Conservation (phyloP, 2,888 invertebrate species). For the Myopa tessellatipennis region DNA sequence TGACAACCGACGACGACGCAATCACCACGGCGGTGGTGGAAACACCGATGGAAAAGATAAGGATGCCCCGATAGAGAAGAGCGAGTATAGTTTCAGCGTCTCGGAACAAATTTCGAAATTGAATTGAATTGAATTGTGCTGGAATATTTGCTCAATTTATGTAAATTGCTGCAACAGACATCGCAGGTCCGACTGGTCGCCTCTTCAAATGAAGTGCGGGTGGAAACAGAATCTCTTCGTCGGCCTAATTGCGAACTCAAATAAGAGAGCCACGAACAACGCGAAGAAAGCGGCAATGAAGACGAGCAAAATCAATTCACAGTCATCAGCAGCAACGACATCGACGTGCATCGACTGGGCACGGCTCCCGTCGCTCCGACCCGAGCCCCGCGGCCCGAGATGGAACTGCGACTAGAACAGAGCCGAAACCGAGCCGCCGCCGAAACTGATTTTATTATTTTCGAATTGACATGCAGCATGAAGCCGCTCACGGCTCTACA, state of each 20-base stretch:
- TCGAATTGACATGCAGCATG: conserved; percentile 1
- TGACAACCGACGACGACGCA: conserved; percentile 28
- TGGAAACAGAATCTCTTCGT: conserved; percentile 31
- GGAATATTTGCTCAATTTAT: conserved; percentile 56
- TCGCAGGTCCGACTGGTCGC: conserved; percentile 19
- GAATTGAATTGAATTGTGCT: conserved; percentile 37
- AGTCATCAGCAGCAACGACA: not conserved
- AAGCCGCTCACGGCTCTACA: not conserved
- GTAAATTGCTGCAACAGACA: conserved; percentile 64
- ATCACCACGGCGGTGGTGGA: not conserved
- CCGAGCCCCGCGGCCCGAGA: not conserved
- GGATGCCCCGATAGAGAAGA: not conserved
- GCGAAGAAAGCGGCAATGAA: conserved; percentile 12
- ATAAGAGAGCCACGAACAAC: not conserved
- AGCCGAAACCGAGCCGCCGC: not conserved
- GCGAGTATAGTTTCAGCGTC: not conserved
- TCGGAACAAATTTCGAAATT: conserved; percentile 16
- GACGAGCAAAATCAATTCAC: conserved; percentile 13
- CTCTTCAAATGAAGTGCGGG: conserved; percentile 44
- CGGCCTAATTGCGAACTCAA: conserved; percentile 21
- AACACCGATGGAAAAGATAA: not conserved
- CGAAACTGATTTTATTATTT: not conserved
- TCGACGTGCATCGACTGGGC: not conserved
- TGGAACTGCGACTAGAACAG: not conserved
- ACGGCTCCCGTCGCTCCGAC: not conserved